phyloP scores from a whole-genome alignment of 2,797 vertebrate species.

The Diplodus sargus region DNA sequence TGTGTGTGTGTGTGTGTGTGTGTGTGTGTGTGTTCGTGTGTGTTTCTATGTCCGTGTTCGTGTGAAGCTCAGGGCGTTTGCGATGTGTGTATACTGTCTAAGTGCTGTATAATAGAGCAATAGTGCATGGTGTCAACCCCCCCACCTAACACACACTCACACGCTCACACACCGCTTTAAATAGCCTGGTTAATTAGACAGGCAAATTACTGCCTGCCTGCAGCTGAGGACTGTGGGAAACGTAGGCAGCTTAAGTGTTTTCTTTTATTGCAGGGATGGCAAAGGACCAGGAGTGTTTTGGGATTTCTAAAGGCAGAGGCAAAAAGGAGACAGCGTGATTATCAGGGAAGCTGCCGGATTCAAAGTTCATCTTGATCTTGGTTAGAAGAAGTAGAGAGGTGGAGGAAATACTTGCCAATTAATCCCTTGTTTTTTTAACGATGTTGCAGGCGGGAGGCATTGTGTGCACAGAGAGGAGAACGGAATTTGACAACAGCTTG shows the following conservation, averaged over 20 bases:
- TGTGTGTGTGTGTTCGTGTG: conserved; percentile 10
- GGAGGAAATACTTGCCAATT: conserved; percentile 13
- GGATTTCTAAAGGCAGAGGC: conserved; percentile 46
- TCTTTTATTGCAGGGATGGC: conserved; percentile 69
- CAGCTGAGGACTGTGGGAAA: conserved; percentile 80
- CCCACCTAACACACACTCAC: conserved; percentile 8
- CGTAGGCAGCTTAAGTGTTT: conserved; percentile 76
- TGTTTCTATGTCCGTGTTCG: conserved; percentile 14
- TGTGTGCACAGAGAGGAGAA: neutral
- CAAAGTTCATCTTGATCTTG: conserved; percentile 16
- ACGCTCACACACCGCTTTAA: conserved; percentile 52
- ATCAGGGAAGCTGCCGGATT: conserved; percentile 27
- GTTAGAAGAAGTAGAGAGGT: conserved; percentile 8
- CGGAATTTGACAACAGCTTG: neutral
- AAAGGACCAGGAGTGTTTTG: conserved; percentile 51
- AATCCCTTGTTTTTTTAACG: neutral
- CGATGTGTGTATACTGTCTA: conserved; percentile 33
- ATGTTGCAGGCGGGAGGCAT: neutral
- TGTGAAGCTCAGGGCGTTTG: conserved; percentile 50
- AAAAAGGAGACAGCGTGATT: conserved; percentile 19
- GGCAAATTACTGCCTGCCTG: conserved; percentile 72
- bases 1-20: conserved; percentile 38
- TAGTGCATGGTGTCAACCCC: conserved; percentile 41
- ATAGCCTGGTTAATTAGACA: conserved; percentile 76
- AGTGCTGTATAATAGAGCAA: conserved; percentile 49